Base-by-base conservation (phyloP, 2,797 vertebrate species). In the Microctenopoma stevenorrisi region DNA sequence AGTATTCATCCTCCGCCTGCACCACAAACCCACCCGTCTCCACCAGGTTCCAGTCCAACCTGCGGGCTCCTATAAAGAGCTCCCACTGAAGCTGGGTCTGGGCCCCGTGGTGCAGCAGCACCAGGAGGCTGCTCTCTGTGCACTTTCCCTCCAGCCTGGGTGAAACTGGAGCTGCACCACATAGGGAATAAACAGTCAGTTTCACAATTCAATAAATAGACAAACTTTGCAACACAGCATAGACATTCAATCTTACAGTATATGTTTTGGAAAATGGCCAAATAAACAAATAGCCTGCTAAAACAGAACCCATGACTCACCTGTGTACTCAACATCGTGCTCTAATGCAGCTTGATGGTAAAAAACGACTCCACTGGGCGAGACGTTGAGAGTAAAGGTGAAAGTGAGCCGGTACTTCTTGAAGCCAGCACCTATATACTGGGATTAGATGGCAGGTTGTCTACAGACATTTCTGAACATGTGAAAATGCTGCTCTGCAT, bases 51-150 rank as follows among this genome's bases (percentile, higher is more conserved):
- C 57, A 87, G 76, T 82, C 92, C 75, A 94, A 88, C 50, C 40
- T 82, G 38, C 68, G 78, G 57, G 68, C 76, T 12, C 91, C 93
- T 3, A 94, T 43, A 64, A 91, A 91, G n/a, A 94, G 81, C 52
- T 92, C 89, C 94, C 92, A 94, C 28, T 89, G 88, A 33, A 83
- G 75, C 54, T 90, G 81, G 7, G 78, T 73, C 67, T 76, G 62
- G 55, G 79, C 76, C 16, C 90, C 87, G 0, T 78, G 77, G 76
- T 84, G 76, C 76, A 92, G 78, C 66, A 86, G 80, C 66, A 92
- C 75, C 76, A 83, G 52, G 37, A 92, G 71, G 65, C 85, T 84
- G 35, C 56, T 74, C 52, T 86, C 78, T 2, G 71, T 84, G 78
- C 90, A 91, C 66, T 77, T 79, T 44, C 84, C 86, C 44, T 86